Percentiles rank a stretch among this genome's conserved stretches.
Evolutionary conservation across 2,888 invertebrate species (phyloP).

Genomic region (Cheilosia pagana): DNA sequence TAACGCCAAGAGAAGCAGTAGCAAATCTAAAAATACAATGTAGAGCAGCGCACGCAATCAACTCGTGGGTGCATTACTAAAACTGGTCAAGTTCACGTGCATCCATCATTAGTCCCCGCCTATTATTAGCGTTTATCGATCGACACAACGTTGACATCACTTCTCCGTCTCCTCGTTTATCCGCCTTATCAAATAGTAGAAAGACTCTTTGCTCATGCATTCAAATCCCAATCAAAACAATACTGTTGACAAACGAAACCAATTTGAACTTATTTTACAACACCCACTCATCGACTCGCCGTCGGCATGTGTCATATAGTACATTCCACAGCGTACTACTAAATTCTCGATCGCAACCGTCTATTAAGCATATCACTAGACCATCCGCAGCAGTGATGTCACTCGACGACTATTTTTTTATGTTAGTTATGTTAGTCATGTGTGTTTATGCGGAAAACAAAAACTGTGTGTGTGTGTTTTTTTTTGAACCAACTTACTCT

Average conservation of each 20-base stretch:
- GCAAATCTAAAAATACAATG: too few relatives aligned
- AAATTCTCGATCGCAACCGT: slow-evolving; percentile 9
- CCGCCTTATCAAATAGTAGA: too few relatives aligned
- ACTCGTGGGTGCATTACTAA: too few relatives aligned
- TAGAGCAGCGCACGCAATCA: too few relatives aligned
- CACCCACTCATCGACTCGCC: background rate
- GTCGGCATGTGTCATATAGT: background rate
- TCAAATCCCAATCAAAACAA: background rate
- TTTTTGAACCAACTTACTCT: slow-evolving; percentile 84
- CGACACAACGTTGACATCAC: too few relatives aligned
- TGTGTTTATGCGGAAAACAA: slow-evolving; percentile 48
- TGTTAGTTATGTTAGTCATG: slow-evolving; percentile 59
- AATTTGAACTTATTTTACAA: background rate
- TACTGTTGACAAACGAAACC: background rate
- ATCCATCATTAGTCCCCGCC: too few relatives aligned
- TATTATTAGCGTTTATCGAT: too few relatives aligned
- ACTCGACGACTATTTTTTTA: slow-evolving; percentile 19
- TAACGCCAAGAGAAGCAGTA: too few relatives aligned
- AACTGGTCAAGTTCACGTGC: too few relatives aligned
- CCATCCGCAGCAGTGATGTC: slow-evolving; percentile 27
- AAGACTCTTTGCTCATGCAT: too few relatives aligned
- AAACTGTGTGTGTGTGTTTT: too few relatives aligned
- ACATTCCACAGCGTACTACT: background rate
- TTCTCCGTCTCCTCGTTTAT: too few relatives aligned
- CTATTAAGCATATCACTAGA: background rate